Conservation (phyloP, 2,113 vertebrate genomes). For the Furnarius figulus region DNA sequence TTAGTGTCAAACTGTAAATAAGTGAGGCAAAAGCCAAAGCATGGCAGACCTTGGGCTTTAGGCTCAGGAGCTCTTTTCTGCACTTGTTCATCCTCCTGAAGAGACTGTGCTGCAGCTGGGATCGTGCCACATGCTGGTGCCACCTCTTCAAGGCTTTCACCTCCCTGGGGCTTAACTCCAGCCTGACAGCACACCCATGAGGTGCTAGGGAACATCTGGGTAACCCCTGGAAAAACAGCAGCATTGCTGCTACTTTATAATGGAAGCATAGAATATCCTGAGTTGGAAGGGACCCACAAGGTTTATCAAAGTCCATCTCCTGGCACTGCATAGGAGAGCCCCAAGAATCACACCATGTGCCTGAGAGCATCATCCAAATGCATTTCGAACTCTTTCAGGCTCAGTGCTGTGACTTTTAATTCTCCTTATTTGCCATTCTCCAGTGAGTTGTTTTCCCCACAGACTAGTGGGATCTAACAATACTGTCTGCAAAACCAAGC, state of each 20-base stretch:
- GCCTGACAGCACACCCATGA: not conserved
- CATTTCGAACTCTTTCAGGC: not conserved
- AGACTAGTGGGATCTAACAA: not conserved
- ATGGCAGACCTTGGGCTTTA: too few relatives aligned
- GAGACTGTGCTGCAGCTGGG: not conserved
- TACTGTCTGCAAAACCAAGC: not conserved
- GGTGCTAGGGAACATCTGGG: not conserved
- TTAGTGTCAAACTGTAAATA: fast-evolving
- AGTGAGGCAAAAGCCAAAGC: not conserved
- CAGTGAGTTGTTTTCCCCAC: not conserved
- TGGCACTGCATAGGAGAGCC: not conserved
- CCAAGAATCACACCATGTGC: not conserved
- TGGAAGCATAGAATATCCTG: not conserved
- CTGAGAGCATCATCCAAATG: not conserved
- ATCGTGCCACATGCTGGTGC: fast-evolving
- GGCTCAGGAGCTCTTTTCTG: not conserved
- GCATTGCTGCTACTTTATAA: not conserved
- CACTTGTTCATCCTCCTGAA: not conserved
- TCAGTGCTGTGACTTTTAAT: not conserved
- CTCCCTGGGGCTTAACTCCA: not conserved
- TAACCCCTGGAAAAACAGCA: not conserved
- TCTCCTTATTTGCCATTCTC: not conserved
- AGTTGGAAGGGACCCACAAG: not conserved
- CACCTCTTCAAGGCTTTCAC: not conserved
- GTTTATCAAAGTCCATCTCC: not conserved